phyloP scores from a whole-genome alignment of 53 echinoderm and acorn worm species.

The Zoroaster sp. region DNA sequence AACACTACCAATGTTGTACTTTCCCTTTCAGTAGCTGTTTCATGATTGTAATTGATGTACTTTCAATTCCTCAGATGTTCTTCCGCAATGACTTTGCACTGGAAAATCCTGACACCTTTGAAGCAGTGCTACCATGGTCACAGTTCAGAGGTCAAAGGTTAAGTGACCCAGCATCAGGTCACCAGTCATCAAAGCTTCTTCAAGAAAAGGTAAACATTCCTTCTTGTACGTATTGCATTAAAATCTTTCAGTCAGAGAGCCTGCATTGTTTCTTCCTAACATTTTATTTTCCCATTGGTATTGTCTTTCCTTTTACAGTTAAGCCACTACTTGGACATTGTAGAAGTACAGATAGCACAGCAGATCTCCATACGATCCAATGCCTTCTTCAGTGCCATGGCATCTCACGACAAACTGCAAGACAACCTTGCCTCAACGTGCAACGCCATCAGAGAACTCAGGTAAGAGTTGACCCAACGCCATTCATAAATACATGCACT shows the following conservation, averaged over 20 bases:
- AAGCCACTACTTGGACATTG: slow-evolving; percentile 95
- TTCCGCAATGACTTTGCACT: slow-evolving; percentile 91
- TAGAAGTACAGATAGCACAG: slow-evolving; percentile 94
- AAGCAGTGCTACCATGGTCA: slow-evolving; percentile 97
- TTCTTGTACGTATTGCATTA: neutral
- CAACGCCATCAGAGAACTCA: slow-evolving; percentile 82
- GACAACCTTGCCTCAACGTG: slow-evolving; percentile 82
- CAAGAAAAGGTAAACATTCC: slow-evolving; percentile 89
- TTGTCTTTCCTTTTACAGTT: slow-evolving; percentile 53
- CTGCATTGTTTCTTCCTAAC: neutral
- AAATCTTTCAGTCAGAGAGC: neutral
- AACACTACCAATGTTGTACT: too few relatives aligned
- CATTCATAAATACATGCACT: too few relatives aligned
- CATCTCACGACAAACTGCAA: slow-evolving; percentile 92
- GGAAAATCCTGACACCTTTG: slow-evolving; percentile 93
- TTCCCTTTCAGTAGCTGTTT: too few relatives aligned
- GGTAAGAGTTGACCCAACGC: too few relatives aligned
- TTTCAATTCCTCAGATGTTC: slow-evolving; percentile 62
- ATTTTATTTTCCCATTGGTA: neutral
- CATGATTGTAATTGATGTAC: too few relatives aligned
- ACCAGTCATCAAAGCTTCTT: slow-evolving; percentile 92
- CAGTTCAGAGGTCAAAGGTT: slow-evolving; percentile 82
- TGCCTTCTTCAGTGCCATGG: slow-evolving; percentile 99
- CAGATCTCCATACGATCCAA: slow-evolving; percentile 93
- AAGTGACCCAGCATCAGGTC: slow-evolving; percentile 29